A percentile compares a stretch with the other conserved stretches of the same genome.
phyloP scores from a whole-genome alignment of 2,888 invertebrate genomes.

The Eupelmus urozonus region DNA sequence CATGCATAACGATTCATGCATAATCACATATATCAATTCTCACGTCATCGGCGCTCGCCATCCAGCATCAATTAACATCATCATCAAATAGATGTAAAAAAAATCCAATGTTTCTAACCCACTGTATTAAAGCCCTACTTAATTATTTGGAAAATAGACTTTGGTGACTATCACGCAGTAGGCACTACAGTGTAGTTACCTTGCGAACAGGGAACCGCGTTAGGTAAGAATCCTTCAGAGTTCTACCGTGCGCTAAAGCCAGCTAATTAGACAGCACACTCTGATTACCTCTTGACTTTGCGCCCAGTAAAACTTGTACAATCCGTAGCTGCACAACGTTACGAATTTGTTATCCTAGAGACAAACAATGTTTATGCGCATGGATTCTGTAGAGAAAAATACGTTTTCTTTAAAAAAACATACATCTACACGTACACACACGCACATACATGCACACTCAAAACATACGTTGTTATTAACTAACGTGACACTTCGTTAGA shows the following conservation, averaged over 20 bases:
- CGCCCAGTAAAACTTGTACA: conserved; percentile 39
- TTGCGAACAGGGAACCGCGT: conserved; percentile 58
- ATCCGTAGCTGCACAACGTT: conserved; percentile 50
- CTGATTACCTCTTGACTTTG: conserved; percentile 11
- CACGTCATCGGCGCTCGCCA: conserved; percentile 29
- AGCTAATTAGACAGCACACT: conserved; percentile 3
- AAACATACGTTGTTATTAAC: too few species aligned
- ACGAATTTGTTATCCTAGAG: conserved; percentile 37
- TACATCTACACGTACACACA: too few species aligned
- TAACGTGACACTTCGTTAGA: too few species aligned
- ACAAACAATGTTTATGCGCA: conserved; percentile 65
- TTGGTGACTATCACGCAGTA: conserved; percentile 61
- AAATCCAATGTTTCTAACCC: conserved; percentile 23
- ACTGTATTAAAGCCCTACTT: conserved; percentile 55
- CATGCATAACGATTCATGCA: conserved; percentile 15
- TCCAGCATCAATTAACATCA: conserved; percentile 29
- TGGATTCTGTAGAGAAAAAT: conserved; percentile 61
- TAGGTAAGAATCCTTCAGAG: conserved; percentile 57
- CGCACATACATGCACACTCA: too few species aligned
- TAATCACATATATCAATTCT: conserved; percentile 33
- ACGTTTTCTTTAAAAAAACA: too few species aligned
- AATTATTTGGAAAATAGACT: conserved; percentile 59
- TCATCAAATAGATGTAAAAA: conserved; percentile 10
- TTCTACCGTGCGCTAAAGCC: conserved; percentile 36
- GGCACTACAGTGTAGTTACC: conserved; percentile 60